Evolutionary conservation across 2,797 vertebrate species (phyloP).

Genomic region (Benthosema pterotum): DNA sequence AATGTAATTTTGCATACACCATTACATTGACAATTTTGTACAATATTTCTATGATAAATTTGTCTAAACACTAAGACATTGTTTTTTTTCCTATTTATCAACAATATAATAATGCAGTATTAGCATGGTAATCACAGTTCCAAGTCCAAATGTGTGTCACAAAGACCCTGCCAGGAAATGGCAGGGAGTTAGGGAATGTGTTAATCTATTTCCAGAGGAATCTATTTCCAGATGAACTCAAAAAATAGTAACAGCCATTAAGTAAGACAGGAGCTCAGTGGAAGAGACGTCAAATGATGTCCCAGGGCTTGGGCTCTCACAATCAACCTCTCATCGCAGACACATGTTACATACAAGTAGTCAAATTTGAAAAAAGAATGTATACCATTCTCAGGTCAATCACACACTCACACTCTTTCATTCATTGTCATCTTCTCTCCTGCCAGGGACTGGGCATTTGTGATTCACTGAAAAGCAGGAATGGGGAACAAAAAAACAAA

Average conservation of each 20-base stretch:
- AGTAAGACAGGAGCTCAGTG: not conserved
- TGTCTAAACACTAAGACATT: constrained; percentile 13
- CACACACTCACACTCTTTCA: constrained; percentile 62
- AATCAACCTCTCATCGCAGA: constrained; percentile 6
- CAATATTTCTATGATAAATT: constrained; percentile 6
- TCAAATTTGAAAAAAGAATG: constrained; percentile 7
- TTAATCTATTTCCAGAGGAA: constrained; percentile 22
- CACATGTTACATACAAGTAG: not conserved
- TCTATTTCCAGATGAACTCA: no score
- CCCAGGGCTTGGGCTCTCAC: constrained; percentile 5
- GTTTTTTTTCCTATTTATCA: not conserved
- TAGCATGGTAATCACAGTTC: not conserved
- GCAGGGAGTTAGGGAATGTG: constrained; percentile 35
- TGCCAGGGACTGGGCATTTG: not conserved
- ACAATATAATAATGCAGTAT: not conserved
- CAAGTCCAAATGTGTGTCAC: constrained; percentile 33
- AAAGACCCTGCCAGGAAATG: constrained; percentile 14
- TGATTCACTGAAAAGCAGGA: constrained; percentile 43
- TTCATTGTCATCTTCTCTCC: constrained; percentile 96
- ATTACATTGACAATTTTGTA: constrained; percentile 6
- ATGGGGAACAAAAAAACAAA: not conserved
- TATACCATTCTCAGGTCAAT: not conserved
- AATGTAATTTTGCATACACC: constrained; percentile 12
- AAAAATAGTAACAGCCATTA: not conserved
- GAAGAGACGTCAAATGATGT: not conserved